Percentiles rank a stretch among this genome's conserved stretches.
Conservation (phyloP, 2,797 vertebrate genomes). For the Hemitrygon akajei region DNA sequence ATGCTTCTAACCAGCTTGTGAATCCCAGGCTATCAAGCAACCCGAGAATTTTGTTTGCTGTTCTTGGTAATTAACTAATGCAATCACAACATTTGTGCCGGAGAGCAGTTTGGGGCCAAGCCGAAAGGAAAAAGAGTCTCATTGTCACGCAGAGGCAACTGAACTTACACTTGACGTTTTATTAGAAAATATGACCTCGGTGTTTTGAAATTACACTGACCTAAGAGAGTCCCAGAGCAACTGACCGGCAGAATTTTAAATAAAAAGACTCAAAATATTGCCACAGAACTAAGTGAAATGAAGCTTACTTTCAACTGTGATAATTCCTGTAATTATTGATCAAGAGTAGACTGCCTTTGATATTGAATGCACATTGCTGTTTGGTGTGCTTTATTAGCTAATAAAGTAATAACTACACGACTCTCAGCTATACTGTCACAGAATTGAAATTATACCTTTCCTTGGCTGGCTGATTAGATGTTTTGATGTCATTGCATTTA, state of each 20-base stretch:
- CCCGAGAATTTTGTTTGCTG: conserved; percentile 17
- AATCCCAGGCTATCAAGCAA: not conserved
- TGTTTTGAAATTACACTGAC: not conserved
- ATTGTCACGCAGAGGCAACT: not conserved
- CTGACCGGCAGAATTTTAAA: not conserved
- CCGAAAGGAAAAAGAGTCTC: not conserved
- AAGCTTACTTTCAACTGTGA: not conserved
- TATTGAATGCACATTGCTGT: not conserved
- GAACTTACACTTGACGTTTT: conserved; percentile 19
- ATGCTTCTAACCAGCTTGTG: not conserved
- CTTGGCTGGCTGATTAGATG: not conserved
- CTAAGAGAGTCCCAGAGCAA: not conserved
- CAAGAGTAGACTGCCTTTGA: not conserved
- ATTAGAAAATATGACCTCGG: not conserved
- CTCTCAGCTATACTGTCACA: too few species aligned
- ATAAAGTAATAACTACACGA: not conserved
- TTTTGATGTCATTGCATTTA: not conserved
- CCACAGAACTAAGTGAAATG: not conserved
- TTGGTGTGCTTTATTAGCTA: not conserved
- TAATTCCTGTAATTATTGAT: not conserved
- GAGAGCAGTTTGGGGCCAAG: not conserved
- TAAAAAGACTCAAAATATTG: not conserved
- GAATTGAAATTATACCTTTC: not conserved
- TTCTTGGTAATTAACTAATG: conserved; percentile 35
- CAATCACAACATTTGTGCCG: conserved; percentile 21